Evolutionary conservation across 1,140 invertebrate species (phyloP).

Genomic region (Hylyphantes graminicola): DNA sequence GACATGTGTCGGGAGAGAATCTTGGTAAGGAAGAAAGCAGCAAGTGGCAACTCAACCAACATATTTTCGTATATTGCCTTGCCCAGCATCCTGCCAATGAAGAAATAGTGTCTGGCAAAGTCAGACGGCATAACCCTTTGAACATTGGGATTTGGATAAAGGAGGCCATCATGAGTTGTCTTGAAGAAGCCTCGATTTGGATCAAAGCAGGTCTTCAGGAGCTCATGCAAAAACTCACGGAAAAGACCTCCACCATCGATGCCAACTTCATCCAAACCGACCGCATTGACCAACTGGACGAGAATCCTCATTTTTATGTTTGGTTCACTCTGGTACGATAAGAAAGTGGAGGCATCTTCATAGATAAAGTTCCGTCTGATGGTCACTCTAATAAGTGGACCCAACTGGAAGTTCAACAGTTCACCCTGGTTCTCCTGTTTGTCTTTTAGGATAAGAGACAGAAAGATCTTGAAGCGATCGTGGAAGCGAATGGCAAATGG

Average conservation of each 20-base stretch:
- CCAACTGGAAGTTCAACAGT: conserved; percentile 76
- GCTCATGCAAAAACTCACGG: conserved; percentile 89
- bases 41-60: conserved; percentile 91
- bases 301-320: conserved; percentile 86
- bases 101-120: conserved; percentile 92
- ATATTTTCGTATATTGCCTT: conserved; percentile 97
- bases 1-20: conserved; percentile 81
- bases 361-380: conserved; percentile 93
- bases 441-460: conserved; percentile 70
- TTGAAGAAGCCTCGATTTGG: conserved; percentile 95
- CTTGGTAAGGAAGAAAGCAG: conserved; percentile 92
- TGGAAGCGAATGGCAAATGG: conserved; percentile 94
- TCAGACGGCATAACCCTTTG: conserved; percentile 81
- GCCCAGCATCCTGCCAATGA: conserved; percentile 93
- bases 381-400: conserved; percentile 80
- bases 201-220: conserved; percentile 95
- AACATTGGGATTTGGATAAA: conserved; percentile 96
- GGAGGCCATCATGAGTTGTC: conserved; percentile 88
- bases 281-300: conserved; percentile 89
- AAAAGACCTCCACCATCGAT: conserved; percentile 94
- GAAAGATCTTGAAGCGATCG: conserved; percentile 78
- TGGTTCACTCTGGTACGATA: conserved; percentile 90
- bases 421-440: conserved; percentile 81
- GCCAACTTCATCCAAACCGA: conserved; percentile 92
- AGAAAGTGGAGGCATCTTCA: conserved; percentile 96